A percentile compares a stretch with the other conserved stretches of the same genome.
These are phyloP conservation scores for Threskiornis aethiopicus DNA, from an alignment of 2,797 vertebrate genomes.

Conservation along the genomic window DNA sequence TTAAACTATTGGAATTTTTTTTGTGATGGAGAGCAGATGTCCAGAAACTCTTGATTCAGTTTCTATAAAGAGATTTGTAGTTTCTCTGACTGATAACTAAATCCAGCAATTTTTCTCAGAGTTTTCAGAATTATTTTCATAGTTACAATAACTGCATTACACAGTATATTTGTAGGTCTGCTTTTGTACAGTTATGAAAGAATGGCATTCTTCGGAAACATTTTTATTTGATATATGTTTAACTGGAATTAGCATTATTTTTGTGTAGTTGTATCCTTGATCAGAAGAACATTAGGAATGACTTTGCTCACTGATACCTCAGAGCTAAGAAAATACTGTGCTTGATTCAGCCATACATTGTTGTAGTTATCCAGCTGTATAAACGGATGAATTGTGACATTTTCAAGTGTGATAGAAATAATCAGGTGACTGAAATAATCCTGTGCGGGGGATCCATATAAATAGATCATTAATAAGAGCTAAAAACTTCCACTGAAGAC, in stretches of 20 bases:
- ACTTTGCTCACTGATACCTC: background rate
- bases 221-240: background rate
- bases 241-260: background rate
- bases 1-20: slow-evolving; percentile 11
- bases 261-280: background rate
- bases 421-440: background rate
- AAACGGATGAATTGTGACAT: background rate
- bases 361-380: background rate
- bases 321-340: background rate
- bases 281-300: background rate
- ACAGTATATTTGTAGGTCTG: background rate
- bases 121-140: background rate
- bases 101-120: background rate
- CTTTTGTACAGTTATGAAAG: background rate
- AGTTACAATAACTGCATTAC: background rate
- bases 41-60: background rate
- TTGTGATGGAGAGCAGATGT: slow-evolving; percentile 22
- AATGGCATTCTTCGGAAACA: background rate
- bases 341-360: background rate
- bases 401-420: background rate
- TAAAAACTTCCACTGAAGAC: background rate
- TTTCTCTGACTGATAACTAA: background rate
- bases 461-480: background rate
- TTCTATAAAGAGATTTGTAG: background rate
- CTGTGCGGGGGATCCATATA: background rate